Base-by-base conservation (phyloP, 2,888 invertebrate species). In the Thalpophila matura region DNA sequence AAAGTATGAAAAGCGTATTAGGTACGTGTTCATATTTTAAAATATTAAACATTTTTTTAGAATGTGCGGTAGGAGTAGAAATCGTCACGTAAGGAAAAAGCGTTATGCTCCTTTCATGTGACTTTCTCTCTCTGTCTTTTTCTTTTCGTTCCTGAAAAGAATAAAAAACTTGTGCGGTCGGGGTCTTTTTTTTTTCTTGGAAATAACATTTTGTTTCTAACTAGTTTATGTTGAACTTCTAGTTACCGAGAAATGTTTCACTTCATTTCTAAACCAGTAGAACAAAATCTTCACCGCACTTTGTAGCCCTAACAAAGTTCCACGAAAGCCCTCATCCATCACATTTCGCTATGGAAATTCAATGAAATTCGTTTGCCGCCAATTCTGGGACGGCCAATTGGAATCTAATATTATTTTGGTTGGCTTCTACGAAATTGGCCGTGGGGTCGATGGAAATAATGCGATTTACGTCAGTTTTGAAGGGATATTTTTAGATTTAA, bases 331-430 rank as follows among this genome's bases (percentile, higher is more conserved):
- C 35, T 29, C 53, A 60, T 54, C 43, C 16, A 45, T 50, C 47
- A 62, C 43, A 59, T 50, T 58, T 53, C 9, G 49, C 35, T 72
- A 76, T 72, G 65, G 65, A 66, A 79, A 77, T 77, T 60, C 56
- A 54, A 72, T 63, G 38, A 78, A 74, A 74, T 68, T 56, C 72
- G 55, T 72, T 79, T 68, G 54, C 56, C 58, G 61, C 22, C 61
- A 77, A 58, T 76, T 61, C 45, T 61, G 49, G 54, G 33, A 35
- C 20, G 53, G 50, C 69, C 55, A 73, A 73, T 66, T 49, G 49
- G 33, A 64, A 66, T 42, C 43, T 66, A 72, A 77, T 79, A 68
- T 62, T 72, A 76, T 77, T 77, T 77, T 64, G 76, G 31, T 50
- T 55, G 75, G 51, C 43, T 59, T 47, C 47, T 49, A 47, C 51